Evolutionary conservation across 2,888 invertebrate genomes (phyloP), one percentile per base, ranked within the genome.

Genomic region (Atethmia centrago): DNA sequence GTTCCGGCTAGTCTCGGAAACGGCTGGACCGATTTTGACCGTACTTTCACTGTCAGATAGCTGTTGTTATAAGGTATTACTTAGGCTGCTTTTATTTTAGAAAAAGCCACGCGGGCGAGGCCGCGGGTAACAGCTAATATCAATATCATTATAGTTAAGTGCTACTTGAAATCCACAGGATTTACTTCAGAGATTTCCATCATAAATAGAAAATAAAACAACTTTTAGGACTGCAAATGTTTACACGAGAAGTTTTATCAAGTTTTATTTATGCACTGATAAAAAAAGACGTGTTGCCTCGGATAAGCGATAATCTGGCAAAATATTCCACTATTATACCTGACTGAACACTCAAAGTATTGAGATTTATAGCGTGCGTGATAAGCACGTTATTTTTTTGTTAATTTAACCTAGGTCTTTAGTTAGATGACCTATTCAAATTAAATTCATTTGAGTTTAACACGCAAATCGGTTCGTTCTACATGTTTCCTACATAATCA

Each of bases 211-310:
- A 74, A 59, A n/a, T 53, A 19, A 19, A 47, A 42, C 8, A 63
- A 28, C 42, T 14, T 45, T 56, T n/a, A 67, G 49, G 2, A 62
- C 25, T 72, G 51, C 56, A 66, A 63, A 67, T 28, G 12, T 72
- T 63, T 36, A 25, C 49, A 31, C 10, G 14, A 14, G 0, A 65
- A 56, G 25, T 74, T 78, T 61, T 36, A 36, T 36, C 36, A 65
- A 56, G 21, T 79, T 78, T 58, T 61, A 65, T 78, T 58, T 61
- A 65, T 79, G 70, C 66, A 74, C 36, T 71, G 79, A 83, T 83
- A 64, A 80, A 55, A 58, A 82, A 55, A 79, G 36, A 74, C 64
- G 70, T 77, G 70, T 59, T 72, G 14, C 25, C 42, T n/a, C 5
- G 64, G 81, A 79, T 81, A 81, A 73, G 70, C 56, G n/a, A 21